Conservation (phyloP, 2,113 vertebrate genomes). For the Bettongia penicillata region DNA sequence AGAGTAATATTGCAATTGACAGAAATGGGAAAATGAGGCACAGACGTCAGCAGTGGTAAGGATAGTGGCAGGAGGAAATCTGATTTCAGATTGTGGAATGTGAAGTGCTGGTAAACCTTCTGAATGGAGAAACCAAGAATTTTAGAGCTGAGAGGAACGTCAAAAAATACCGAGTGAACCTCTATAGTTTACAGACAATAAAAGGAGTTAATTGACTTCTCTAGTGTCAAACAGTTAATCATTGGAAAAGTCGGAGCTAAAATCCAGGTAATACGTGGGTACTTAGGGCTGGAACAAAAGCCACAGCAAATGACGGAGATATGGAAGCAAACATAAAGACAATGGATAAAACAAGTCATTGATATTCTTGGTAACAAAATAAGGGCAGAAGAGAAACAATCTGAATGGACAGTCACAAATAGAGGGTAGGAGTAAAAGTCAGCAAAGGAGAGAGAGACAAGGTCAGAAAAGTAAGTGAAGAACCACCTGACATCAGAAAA, state of each 20-base stretch:
- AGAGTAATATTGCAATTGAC: background rate
- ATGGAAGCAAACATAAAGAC: background rate
- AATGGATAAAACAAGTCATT: background rate
- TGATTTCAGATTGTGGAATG: background rate
- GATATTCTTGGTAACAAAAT: background rate
- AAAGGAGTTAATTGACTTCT: background rate
- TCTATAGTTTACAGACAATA: background rate
- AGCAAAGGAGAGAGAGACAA: background rate
- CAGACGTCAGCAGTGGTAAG: background rate
- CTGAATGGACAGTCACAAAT: background rate
- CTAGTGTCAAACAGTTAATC: background rate
- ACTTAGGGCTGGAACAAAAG: background rate
- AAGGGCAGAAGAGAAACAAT: background rate
- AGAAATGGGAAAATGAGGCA: background rate
- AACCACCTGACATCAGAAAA: background rate
- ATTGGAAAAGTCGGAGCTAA: background rate
- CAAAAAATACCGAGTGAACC: background rate
- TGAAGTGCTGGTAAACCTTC: background rate
- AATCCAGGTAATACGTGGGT: background rate
- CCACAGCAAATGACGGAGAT: background rate
- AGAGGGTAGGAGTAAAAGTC: background rate
- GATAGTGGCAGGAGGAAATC: background rate
- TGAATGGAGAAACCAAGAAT: background rate
- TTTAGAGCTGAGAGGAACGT: background rate
- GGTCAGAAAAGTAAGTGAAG: background rate